These are phyloP conservation scores for Drosophila meridionalis DNA, from an alignment of 2,888 invertebrate genomes.

Conservation along the genomic window DNA sequence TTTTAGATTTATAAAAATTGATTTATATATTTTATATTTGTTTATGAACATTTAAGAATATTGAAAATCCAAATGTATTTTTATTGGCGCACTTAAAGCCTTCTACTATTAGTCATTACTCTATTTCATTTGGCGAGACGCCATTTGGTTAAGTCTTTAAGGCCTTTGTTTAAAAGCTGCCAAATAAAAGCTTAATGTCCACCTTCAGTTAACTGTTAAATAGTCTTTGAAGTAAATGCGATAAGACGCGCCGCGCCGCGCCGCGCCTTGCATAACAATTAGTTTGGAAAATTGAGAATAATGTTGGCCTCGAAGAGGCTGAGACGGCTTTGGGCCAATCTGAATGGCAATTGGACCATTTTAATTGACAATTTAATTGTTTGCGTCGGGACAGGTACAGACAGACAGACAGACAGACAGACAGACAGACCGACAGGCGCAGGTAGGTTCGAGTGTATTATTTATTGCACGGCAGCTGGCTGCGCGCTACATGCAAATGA, in stretches of 20 bases:
- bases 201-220: slow-evolving; percentile 11
- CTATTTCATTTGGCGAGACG: background rate
- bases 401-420: no score
- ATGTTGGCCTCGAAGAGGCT: background rate
- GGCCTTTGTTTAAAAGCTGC: background rate
- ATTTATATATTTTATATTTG: background rate
- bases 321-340: background rate
- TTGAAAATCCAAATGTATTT: background rate
- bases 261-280: slow-evolving; percentile 26
- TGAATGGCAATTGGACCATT: slow-evolving; percentile 21
- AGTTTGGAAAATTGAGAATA: background rate
- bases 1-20: background rate
- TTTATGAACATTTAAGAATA: background rate
- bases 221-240: slow-evolving; percentile 14
- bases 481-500: slow-evolving; percentile 48
- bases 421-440: background rate
- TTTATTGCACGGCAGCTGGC: slow-evolving; percentile 29
- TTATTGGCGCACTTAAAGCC: background rate
- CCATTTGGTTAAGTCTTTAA: background rate
- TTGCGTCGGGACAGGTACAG: slow-evolving; percentile 29
- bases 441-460: slow-evolving; percentile 14
- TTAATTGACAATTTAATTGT: slow-evolving; percentile 61
- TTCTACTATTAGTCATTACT: background rate
- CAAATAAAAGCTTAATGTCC: background rate
- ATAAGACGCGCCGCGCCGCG: slow-evolving; percentile 11